phyloP scores from a whole-genome alignment of 2,797 vertebrate species.

The Emys orbicularis region DNA sequence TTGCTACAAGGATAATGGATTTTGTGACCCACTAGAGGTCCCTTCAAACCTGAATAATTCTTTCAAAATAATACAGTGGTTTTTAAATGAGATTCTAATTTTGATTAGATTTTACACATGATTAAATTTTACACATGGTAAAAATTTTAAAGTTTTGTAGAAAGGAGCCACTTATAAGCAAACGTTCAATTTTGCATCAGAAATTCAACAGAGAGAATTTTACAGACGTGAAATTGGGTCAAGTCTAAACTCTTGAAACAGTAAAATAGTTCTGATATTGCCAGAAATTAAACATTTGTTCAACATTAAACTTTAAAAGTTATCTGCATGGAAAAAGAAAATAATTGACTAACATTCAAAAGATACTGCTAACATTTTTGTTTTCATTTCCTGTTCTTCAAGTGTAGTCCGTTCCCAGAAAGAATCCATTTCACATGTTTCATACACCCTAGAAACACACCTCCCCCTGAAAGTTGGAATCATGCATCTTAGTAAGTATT shows the following conservation, averaged over 20 bases:
- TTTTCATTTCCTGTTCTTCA: not conserved
- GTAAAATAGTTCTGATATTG: rapidly evolving
- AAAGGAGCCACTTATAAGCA: not conserved
- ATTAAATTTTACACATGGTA: not conserved
- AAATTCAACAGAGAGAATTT: not conserved
- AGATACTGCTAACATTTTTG: rapidly evolving
- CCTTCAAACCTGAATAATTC: not conserved
- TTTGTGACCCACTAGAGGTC: not conserved
- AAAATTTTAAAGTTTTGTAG: not conserved
- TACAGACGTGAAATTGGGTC: rapidly evolving
- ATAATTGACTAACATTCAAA: rapidly evolving
- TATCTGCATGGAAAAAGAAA: not conserved
- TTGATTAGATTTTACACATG: not conserved
- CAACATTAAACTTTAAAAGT: not conserved
- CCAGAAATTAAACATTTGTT: rapidly evolving
- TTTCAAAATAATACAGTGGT: not conserved
- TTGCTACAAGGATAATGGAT: not conserved
- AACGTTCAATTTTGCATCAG: not conserved
- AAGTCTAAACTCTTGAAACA: not conserved
- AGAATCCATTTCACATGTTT: constrained; percentile 88
- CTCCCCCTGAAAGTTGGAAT: constrained; percentile 88
- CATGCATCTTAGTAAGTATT: constrained; percentile 96
- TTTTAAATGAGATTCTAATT: not conserved
- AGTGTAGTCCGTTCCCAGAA: constrained; percentile 72
- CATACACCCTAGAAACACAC: constrained; percentile 79